A percentile compares a stretch with the other conserved stretches of the same genome.
These are phyloP conservation scores for Scomberomorus guttatus DNA, from an alignment of 2,797 vertebrate species.

Conservation along the genomic window DNA sequence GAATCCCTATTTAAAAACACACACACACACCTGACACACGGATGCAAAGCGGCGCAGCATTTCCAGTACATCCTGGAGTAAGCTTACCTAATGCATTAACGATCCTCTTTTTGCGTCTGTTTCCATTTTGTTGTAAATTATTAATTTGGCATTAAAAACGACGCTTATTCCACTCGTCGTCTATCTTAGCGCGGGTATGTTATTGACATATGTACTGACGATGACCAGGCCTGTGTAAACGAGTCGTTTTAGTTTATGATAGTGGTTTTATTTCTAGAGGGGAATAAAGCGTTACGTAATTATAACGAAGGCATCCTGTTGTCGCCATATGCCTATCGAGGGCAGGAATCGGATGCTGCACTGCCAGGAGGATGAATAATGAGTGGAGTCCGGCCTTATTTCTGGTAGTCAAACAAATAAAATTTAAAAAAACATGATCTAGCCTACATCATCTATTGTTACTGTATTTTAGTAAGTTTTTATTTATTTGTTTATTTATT, in stretches of 20 bases:
- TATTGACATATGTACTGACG: background rate
- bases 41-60: conserved; percentile 14
- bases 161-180: background rate
- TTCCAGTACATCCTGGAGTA: conserved; percentile 1
- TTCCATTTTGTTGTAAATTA: conserved; percentile 78
- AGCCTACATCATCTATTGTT: background rate
- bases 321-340: conserved; percentile 69
- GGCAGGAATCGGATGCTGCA: conserved; percentile 60
- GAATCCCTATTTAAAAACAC: background rate
- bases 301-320: conserved; percentile 60
- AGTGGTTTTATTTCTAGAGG: conserved; percentile 53
- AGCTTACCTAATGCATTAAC: conserved; percentile 6
- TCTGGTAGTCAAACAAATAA: background rate
- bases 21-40: conserved; percentile 8
- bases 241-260: background rate
- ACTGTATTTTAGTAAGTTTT: background rate
- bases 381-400: background rate
- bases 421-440: background rate
- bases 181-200: background rate
- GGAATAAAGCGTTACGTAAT: conserved; percentile 81
- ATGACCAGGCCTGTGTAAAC: background rate
- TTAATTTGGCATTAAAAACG: conserved; percentile 60
- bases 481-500: background rate
- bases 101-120: conserved; percentile 35
- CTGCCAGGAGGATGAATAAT: conserved; percentile 16